Conservation (phyloP, 2,888 invertebrate species). For the Gisinianus flammeolus region DNA sequence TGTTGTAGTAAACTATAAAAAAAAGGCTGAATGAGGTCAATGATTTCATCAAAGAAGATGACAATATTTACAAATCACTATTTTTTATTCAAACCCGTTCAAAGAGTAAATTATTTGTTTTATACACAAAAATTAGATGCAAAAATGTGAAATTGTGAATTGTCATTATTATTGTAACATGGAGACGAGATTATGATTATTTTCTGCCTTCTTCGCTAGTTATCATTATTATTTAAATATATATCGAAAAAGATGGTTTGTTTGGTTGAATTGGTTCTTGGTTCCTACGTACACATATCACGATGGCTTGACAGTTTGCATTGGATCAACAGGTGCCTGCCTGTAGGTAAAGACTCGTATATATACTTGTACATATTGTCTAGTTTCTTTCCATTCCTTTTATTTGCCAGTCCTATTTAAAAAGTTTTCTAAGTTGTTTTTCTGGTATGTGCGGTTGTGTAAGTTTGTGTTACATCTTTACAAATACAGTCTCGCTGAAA, state of each 20-base stretch:
- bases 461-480: no score
- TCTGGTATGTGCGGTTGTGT: no score
- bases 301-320: background rate
- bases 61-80: slow-evolving; percentile 34
- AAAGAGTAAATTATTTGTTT: background rate
- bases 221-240: background rate
- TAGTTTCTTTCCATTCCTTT: no score
- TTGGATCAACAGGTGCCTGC: background rate
- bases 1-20: background rate
- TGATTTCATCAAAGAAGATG: slow-evolving; percentile 40
- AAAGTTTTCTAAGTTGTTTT: no score
- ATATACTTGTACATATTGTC: no score
- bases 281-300: background rate
- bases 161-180: background rate
- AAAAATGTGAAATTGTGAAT: background rate
- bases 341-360: background rate
- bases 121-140: background rate
- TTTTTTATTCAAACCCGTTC: slow-evolving; percentile 23
- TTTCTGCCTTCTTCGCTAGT: background rate
- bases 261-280: background rate
- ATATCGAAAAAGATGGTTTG: background rate
- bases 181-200: background rate
- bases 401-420: no score
- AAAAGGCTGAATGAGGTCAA: slow-evolving; percentile 38
- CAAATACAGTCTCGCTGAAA: no score